Conservation (phyloP, 1,140 invertebrate species). For the Lepeophtheirus salmonis region DNA sequence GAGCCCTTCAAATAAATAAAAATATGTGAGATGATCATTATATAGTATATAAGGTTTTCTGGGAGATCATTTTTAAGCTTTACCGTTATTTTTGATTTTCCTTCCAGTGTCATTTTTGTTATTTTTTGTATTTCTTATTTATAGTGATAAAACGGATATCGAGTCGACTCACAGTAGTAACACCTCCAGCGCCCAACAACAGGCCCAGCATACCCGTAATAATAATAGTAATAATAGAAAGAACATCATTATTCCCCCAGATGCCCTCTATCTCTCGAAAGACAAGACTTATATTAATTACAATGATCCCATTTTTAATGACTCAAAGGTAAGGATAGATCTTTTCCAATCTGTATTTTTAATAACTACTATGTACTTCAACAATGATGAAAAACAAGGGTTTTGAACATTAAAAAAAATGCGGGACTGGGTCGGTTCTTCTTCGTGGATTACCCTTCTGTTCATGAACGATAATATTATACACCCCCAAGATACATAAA, state of each 20-base stretch:
- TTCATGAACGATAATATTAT: too few species aligned
- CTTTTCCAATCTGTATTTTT: too few species aligned
- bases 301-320: constrained; percentile 16
- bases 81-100: neutral
- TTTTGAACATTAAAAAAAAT: too few species aligned
- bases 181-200: neutral
- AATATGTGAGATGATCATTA: too few species aligned
- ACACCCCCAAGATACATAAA: too few species aligned
- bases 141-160: constrained; percentile 17
- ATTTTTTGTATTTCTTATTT: constrained; percentile 5
- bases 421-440: too few species aligned
- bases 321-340: constrained; percentile 15
- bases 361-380: neutral
- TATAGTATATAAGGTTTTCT: too few species aligned
- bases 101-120: neutral
- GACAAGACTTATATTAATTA: constrained; percentile 4
- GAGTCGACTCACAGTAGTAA: constrained; percentile 14
- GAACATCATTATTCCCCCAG: constrained; percentile 9
- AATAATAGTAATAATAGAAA: neutral
- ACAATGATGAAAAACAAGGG: neutral
- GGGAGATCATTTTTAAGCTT: neutral
- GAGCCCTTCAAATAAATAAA: too few species aligned
- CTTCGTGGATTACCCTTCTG: too few species aligned
- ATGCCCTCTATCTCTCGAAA: constrained; percentile 13
- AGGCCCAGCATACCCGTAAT: neutral